A percentile compares a stretch with the other conserved stretches of the same genome.
Conservation (phyloP, 2,113 vertebrate species). For the Protomyctophum bolini region DNA sequence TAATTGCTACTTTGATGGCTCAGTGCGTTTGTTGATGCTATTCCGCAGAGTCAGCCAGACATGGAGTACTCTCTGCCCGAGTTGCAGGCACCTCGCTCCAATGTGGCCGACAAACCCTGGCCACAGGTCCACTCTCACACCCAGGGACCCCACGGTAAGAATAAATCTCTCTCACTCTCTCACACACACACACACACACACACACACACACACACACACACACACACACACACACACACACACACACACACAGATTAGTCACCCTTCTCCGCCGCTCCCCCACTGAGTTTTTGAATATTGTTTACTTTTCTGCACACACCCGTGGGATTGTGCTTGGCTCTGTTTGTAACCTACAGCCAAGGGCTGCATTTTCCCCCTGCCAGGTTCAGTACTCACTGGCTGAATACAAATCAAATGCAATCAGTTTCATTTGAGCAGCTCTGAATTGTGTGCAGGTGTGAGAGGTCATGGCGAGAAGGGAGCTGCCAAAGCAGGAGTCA, state of each 20-base stretch:
- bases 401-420: neutral
- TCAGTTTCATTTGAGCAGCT: neutral
- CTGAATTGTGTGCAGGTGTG: conserved; percentile 66
- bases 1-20: conserved; percentile 1
- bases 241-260: neutral
- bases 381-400: neutral
- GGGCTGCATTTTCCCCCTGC: neutral
- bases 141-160: conserved; percentile 86
- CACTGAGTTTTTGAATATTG: no score
- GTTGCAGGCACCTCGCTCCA: conserved; percentile 78
- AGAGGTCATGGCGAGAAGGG: conserved; percentile 79
- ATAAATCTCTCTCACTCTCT: neutral
- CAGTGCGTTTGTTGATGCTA: conserved; percentile 25
- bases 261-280: no score
- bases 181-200: neutral
- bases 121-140: conserved; percentile 74
- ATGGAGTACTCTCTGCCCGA: conserved; percentile 83
- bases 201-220: conserved; percentile 11
- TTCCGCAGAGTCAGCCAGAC: conserved; percentile 88
- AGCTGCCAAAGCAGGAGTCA: conserved; percentile 61
- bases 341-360: no score
- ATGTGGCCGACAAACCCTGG: conserved; percentile 81
- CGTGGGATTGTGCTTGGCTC: no score
- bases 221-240: neutral
- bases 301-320: neutral